Evolutionary conservation across 2,797 vertebrate genomes (phyloP), one percentile per base, ranked within the genome.

Genomic region (Anguilla marmorata): DNA sequence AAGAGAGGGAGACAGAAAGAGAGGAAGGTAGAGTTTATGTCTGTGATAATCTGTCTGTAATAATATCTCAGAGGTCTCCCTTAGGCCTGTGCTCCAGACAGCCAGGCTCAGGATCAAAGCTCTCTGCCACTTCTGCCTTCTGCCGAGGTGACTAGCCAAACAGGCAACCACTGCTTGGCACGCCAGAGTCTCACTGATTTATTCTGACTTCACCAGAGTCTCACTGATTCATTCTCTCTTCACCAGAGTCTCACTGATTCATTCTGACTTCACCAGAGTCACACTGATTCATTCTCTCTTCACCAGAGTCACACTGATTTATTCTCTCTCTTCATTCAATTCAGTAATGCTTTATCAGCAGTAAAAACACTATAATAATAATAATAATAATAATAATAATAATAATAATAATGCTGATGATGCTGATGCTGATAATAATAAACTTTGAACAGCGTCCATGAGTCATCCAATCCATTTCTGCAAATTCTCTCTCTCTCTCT

Each of bases 41-140:
- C 48, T 87, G 74, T 83, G 58, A 66, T 87, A 83, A 66, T 83
- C 79, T 84, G 33, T 48, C 86, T 54, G 14, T 87, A 83, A 87
- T 82, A 56, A 83, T 41, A 33, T 76, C 72, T 66, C 69, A 37
- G 66, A 19, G 11, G 69, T 33, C 48, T 82, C 80, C 76, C 16
- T 50, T 69, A 50, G 72, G 87, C 80, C 12, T 14, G 60, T 3
- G 27, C n/a, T 87, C 30, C 79, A 63, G 33, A 33, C 86, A 24
- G 56, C 21, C 80, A 84, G 80, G 80, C 60, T 19, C n/a, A 33
- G 30, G 87, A 84, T 84, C 87, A 87, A 84, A 87, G 80, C 24
- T 9, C 37, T 16, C 27, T 66, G 80, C 79, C 58, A 84, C 87
- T 60, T 54, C 80, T 69, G n/a, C n/a, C 86, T 48, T 84, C 80